Percentiles rank a stretch among this genome's conserved stretches.
Conservation (phyloP, 2,797 vertebrate species). For the Bovichtus diacanthus region DNA sequence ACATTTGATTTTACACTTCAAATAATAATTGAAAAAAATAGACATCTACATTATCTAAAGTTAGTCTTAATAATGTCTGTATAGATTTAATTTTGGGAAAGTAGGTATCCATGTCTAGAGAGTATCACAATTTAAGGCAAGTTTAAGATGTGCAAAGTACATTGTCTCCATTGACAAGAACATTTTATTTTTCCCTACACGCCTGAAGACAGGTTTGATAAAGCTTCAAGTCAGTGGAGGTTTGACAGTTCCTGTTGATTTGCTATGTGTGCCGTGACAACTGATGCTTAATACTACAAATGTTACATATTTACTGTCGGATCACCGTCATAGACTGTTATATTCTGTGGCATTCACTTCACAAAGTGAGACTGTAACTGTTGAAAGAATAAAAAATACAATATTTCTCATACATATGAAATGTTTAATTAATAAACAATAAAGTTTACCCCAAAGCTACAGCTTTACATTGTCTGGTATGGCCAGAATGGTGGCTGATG, state of each 20-base stretch:
- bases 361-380: too few relatives aligned
- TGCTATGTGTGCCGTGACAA: background rate
- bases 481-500: too few relatives aligned
- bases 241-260: slow-evolving; percentile 7
- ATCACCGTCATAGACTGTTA: too few relatives aligned
- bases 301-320: background rate
- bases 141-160: slow-evolving; percentile 14
- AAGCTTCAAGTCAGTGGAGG: slow-evolving; percentile 4
- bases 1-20: background rate
- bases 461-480: too few relatives aligned
- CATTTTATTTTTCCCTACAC: slow-evolving; percentile 15
- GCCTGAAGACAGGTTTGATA: slow-evolving; percentile 29
- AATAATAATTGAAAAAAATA: background rate
- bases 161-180: slow-evolving; percentile 9
- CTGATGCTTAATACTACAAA: background rate
- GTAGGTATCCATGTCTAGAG: background rate
- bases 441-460: too few relatives aligned
- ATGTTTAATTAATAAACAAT: background rate
- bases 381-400: too few relatives aligned
- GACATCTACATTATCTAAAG: background rate
- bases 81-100: background rate
- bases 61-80: background rate
- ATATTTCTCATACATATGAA: too few relatives aligned
- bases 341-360: too few relatives aligned
- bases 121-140: slow-evolving; percentile 2